These are phyloP conservation scores for Drosophila aldrichi DNA, from an alignment of 2,888 invertebrate genomes.

Conservation along the genomic window DNA sequence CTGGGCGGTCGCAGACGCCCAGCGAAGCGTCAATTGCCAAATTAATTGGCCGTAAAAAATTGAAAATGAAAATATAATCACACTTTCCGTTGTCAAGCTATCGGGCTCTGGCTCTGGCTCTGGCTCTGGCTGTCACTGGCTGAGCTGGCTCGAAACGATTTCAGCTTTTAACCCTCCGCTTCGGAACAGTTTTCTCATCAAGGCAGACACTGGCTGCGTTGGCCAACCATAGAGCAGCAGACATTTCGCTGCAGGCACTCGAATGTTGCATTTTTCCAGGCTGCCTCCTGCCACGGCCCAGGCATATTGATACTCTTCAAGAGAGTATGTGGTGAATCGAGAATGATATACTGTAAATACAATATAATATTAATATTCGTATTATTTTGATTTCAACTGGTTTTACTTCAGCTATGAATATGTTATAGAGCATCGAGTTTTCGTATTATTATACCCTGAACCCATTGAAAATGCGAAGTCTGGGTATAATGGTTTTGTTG, in stretches of 20 bases:
- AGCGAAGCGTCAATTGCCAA: conserved; percentile 82
- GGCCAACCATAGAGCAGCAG: conserved; percentile 70
- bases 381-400: too few species aligned
- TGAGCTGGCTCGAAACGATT: conserved; percentile 43
- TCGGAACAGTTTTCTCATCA: conserved; percentile 53
- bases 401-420: too few species aligned
- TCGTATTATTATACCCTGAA: too few species aligned
- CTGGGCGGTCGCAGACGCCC: conserved; percentile 67
- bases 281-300: conserved; percentile 28
- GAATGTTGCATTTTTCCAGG: conserved; percentile 71
- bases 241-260: conserved; percentile 71
- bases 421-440: conserved; percentile 24
- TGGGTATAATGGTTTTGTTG: too few species aligned
- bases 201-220: conserved; percentile 32
- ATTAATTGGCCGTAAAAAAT: conserved; percentile 85
- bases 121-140: conserved; percentile 48
- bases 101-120: conserved; percentile 1
- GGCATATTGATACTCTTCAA: conserved; percentile 42
- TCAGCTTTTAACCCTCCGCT: conserved; percentile 60
- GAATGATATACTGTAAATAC: neutral
- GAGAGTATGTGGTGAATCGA: neutral
- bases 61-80: conserved; percentile 86
- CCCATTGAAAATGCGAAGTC: too few species aligned
- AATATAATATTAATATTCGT: too few species aligned
- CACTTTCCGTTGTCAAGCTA: conserved; percentile 74